A percentile compares a stretch with the other conserved stretches of the same genome.
Conservation (phyloP, 2,797 vertebrate genomes). For the Pipistrellus kuhlii region DNA sequence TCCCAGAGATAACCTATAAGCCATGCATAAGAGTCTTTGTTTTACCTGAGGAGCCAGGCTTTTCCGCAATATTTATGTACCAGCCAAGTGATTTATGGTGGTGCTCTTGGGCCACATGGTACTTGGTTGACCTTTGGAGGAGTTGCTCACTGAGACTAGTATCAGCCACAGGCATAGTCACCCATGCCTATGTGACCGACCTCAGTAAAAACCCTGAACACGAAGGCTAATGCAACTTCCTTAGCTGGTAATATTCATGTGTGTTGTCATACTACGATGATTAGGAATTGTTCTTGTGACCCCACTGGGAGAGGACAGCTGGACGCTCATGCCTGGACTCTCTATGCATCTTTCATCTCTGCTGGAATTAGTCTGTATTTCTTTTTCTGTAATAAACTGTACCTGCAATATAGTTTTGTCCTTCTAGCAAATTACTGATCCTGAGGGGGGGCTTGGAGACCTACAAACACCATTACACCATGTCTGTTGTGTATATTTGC, state of each 20-base stretch:
- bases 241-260: background rate
- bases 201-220: background rate
- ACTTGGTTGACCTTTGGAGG: background rate
- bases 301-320: background rate
- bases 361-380: background rate
- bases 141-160: background rate
- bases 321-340: rapidly evolving
- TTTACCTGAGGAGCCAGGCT: background rate
- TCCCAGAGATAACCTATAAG: background rate
- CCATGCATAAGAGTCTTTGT: background rate
- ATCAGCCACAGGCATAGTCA: background rate
- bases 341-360: background rate
- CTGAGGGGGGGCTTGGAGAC: background rate
- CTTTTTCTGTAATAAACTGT: background rate
- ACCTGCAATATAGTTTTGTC: background rate
- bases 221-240: background rate
- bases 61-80: background rate
- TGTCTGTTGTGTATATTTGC: background rate
- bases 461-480: background rate
- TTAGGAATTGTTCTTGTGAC: background rate
- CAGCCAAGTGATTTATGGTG: background rate
- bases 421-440: background rate
- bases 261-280: background rate
- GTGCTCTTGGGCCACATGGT: background rate
- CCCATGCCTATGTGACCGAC: background rate